Conservation (phyloP, 2,797 vertebrate genomes). For the Cyprinella venusta region DNA sequence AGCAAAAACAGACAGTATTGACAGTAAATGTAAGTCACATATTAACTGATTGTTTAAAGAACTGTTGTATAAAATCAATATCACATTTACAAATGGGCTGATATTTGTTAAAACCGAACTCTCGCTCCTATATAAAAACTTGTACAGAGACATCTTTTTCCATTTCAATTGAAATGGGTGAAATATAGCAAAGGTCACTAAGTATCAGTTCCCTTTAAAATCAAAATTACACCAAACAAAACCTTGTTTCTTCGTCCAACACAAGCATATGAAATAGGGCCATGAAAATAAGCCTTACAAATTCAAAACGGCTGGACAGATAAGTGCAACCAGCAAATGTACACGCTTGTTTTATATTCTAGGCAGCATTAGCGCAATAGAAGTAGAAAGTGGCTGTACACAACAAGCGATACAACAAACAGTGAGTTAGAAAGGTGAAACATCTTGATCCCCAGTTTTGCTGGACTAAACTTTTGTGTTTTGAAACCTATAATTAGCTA, state of each 20-base stretch:
- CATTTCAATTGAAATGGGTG: too few species aligned
- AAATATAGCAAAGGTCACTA: too few species aligned
- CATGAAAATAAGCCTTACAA: background rate
- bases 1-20: background rate
- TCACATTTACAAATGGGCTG: background rate
- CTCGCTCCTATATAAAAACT: background rate
- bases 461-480: slow-evolving; percentile 15
- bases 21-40: background rate
- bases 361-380: background rate
- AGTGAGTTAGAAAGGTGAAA: too few species aligned
- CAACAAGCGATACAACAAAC: background rate
- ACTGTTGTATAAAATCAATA: background rate
- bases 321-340: background rate
- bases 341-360: background rate
- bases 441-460: background rate
- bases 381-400: background rate
- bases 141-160: too few species aligned
- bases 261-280: background rate
- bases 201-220: background rate
- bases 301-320: background rate
- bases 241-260: background rate
- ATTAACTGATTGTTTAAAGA: background rate
- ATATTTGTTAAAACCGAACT: background rate
- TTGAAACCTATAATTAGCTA: slow-evolving; percentile 23
- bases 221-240: background rate